phyloP scores from a whole-genome alignment of 1,140 invertebrate species.

The Aphidius gifuensis region DNA sequence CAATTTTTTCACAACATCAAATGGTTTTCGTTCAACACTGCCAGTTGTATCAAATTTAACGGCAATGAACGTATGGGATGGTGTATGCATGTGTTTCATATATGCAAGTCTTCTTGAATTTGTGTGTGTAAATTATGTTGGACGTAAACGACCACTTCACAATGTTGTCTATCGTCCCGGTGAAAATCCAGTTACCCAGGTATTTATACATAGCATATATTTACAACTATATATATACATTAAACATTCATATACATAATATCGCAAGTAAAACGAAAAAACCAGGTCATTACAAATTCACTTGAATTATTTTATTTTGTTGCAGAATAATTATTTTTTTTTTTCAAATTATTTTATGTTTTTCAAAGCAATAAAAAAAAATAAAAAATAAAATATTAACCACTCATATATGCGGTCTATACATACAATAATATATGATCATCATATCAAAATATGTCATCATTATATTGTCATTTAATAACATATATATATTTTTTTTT shows the following conservation, averaged over 20 bases:
- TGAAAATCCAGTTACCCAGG: slow-evolving; percentile 87
- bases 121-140: slow-evolving; percentile 92
- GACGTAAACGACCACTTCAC: slow-evolving; percentile 82
- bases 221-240: neutral
- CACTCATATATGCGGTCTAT: no score
- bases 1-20: slow-evolving; percentile 95
- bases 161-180: slow-evolving; percentile 85
- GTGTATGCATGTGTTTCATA: slow-evolving; percentile 95
- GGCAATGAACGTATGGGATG: slow-evolving; percentile 95
- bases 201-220: slow-evolving; percentile 47
- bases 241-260: neutral
- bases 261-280: no score
- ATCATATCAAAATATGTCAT: no score
- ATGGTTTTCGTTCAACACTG: slow-evolving; percentile 82
- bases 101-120: slow-evolving; percentile 91
- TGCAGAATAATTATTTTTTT: no score
- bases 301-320: no score
- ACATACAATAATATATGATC: no score
- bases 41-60: slow-evolving; percentile 91
- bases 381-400: no score
- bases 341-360: no score
- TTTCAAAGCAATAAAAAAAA: no score
- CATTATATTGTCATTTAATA: no score
- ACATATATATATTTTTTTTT: no score
- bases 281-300: no score